phyloP scores from a whole-genome alignment of 2,888 invertebrate genomes.

The Tridacna crocea region DNA sequence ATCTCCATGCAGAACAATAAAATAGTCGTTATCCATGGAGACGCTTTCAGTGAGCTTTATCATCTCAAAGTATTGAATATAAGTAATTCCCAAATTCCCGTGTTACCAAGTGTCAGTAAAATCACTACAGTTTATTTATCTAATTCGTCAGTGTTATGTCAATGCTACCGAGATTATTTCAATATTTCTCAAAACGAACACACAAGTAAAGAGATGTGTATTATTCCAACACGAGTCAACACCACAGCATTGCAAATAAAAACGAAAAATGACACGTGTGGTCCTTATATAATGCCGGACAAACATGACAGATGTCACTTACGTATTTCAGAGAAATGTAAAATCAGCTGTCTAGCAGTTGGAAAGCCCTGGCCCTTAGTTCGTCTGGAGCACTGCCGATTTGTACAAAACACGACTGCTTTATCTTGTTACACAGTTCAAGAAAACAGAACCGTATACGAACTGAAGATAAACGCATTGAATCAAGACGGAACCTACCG shows the following conservation, averaged over 20 bases:
- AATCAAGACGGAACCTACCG: constrained; percentile 16
- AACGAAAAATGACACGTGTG: neutral
- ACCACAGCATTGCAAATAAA: too few species aligned
- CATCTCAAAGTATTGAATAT: neutral
- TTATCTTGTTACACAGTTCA: neutral
- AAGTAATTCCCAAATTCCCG: neutral
- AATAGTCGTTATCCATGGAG: neutral
- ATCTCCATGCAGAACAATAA: neutral
- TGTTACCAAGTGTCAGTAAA: neutral
- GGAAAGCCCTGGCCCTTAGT: constrained; percentile 14
- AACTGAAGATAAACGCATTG: constrained; percentile 12
- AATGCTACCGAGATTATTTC: neutral
- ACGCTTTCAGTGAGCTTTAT: constrained; percentile 3
- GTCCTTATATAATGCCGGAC: constrained; percentile 1
- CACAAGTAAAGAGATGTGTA: neutral
- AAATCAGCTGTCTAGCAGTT: constrained; percentile 7
- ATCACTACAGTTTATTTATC: neutral
- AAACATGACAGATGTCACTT: neutral
- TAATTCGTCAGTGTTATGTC: neutral
- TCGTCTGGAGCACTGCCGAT: neutral
- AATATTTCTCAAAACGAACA: neutral
- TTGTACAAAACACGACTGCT: neutral
- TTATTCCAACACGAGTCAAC: neutral
- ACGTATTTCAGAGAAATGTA: constrained; percentile 8
- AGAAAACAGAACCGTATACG: neutral